phyloP scores from a whole-genome alignment of 2,888 invertebrate species.

The Caradrina clavipalpis region DNA sequence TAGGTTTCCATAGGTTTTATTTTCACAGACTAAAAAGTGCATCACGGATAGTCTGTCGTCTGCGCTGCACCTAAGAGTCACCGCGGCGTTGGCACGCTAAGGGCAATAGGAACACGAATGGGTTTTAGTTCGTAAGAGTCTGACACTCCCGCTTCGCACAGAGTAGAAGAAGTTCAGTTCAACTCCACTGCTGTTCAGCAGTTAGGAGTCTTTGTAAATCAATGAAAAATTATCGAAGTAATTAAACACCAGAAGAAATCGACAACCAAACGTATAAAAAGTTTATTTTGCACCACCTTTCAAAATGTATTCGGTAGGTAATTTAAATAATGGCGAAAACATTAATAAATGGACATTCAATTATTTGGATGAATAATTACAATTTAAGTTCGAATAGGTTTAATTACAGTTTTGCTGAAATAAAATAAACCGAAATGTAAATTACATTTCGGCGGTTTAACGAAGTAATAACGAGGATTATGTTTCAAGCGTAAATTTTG shows the following conservation, averaged over 20 bases:
- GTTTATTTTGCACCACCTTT: neutral
- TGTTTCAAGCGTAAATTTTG: slow-evolving; percentile 22
- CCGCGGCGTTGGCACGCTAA: too few relatives aligned
- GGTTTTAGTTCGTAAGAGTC: too few relatives aligned
- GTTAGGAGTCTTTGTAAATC: too few relatives aligned
- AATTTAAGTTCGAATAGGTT: slow-evolving; percentile 1
- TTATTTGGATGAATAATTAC: neutral
- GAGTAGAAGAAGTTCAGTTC: too few relatives aligned
- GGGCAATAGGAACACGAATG: too few relatives aligned
- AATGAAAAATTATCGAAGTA: too few relatives aligned
- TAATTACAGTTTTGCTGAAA: slow-evolving; percentile 16
- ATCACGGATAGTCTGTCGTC: too few relatives aligned
- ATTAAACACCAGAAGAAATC: neutral
- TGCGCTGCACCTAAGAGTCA: too few relatives aligned
- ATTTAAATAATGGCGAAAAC: neutral
- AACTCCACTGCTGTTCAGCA: too few relatives aligned
- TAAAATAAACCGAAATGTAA: slow-evolving; percentile 7
- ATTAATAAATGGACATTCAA: neutral
- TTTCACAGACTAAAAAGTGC: too few relatives aligned
- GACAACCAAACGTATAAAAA: neutral
- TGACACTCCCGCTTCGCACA: too few relatives aligned
- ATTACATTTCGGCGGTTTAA: slow-evolving; percentile 10
- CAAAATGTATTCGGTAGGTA: neutral
- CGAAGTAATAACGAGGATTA: slow-evolving; percentile 10
- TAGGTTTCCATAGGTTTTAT: too few relatives aligned